Evolutionary conservation across 2,797 vertebrate species (phyloP).

Genomic region (Eurystomus glaucurus): DNA sequence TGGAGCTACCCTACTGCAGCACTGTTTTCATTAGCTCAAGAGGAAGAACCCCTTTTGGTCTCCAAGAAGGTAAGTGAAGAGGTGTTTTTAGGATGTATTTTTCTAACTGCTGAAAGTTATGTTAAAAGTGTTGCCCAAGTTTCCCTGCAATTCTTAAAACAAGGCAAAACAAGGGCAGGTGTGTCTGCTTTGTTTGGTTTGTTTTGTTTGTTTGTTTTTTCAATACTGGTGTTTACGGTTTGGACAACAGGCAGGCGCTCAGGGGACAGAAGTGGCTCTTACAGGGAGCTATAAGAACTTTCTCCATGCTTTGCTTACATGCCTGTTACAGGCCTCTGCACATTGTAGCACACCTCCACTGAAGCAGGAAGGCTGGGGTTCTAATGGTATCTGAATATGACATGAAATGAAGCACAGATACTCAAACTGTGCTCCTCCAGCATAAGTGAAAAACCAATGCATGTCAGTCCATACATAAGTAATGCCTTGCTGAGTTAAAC

Average conservation of each 20-base stretch:
- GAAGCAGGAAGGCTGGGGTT: neutral
- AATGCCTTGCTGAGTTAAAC: neutral
- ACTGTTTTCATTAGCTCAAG: rapidly evolving
- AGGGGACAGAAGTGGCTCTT: neutral
- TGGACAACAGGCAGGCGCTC: neutral
- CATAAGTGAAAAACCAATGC: neutral
- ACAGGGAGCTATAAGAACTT: neutral
- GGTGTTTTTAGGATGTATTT: rapidly evolving
- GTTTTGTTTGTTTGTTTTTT: no score
- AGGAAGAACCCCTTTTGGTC: rapidly evolving
- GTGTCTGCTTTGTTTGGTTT: neutral
- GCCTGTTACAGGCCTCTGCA: neutral
- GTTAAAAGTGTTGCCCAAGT: rapidly evolving
- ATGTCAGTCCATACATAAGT: neutral
- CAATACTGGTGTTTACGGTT: neutral
- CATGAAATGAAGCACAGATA: neutral
- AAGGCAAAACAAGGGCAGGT: neutral
- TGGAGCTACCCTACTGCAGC: rapidly evolving
- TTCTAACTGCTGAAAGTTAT: neutral
- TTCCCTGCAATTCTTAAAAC: neutral
- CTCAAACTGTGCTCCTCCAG: neutral
- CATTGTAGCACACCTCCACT: neutral
- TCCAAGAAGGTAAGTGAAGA: neutral
- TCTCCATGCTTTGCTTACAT: neutral
- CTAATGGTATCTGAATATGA: neutral